Evolutionary conservation across 2,888 invertebrate species (phyloP), one percentile per base, ranked within the genome.

Genomic region (Heliconius cydno): DNA sequence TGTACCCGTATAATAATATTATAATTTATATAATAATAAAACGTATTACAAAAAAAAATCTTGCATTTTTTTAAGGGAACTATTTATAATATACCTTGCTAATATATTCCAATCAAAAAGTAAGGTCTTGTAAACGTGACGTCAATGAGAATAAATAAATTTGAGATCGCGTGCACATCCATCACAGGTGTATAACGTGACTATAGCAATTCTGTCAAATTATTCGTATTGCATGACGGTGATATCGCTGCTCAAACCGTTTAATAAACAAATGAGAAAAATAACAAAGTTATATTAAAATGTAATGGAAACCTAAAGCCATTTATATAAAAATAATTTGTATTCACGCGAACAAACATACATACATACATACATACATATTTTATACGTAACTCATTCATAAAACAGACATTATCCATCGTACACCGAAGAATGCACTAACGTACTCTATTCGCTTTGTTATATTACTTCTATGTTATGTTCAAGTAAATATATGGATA

Each of bases 111-210:
- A 75, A 75, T 41, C 38, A 66, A 79, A 79, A 79, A 46, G 25
- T 34, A 57, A 65, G 68, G 74, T 68, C 52, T 41, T 28, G 22
- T 28, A 77, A 76, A n/a, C 71, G 73, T 83, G 82, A 84, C 83
- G 83, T 84, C 83, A 79, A 75, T 82, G 79, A 75, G 79, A 81
- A 84, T 84, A 81, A 82, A 79, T 82, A 81, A 78, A 80, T 80
- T 82, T 84, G 79, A 76, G 74, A 81, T 86, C 83, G 86, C 85
- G 86, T 86, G 86, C 79, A 83, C 84, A 85, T 85, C 83, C 84
- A 83, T 86, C 84, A 84, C 79, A 84, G 80, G 83, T 82, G 80
- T 82, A 82, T 86, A 82, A 83, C 85, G 84, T 85, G 85, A 84
- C 85, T 85, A 78, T 81, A 82, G 79, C 80, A 83, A 84, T 85